Evolutionary conservation across 2,113 vertebrate genomes (phyloP).

Genomic region (Tricholaema leucomelas): DNA sequence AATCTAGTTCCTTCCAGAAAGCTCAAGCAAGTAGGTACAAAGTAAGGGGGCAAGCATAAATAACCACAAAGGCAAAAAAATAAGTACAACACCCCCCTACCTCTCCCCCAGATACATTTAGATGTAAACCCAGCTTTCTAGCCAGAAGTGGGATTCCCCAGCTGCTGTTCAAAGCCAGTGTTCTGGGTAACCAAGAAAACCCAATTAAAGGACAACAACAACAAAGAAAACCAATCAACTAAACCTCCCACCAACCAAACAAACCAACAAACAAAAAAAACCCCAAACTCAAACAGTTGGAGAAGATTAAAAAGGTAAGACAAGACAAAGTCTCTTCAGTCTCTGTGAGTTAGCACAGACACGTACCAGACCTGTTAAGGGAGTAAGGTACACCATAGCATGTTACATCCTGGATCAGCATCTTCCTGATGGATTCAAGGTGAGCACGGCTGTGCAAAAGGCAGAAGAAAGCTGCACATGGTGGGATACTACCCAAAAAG

Average conservation of each 20-base stretch:
- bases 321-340: neutral
- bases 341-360: neutral
- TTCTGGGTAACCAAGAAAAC: rapidly evolving
- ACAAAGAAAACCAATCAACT: too few relatives aligned
- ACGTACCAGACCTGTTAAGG: neutral
- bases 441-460: neutral
- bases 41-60: neutral
- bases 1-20: neutral
- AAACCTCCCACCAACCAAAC: too few relatives aligned
- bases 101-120: neutral
- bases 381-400: neutral
- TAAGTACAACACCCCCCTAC: neutral
- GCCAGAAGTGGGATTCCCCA: neutral
- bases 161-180: neutral
- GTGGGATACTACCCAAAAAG: neutral
- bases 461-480: rapidly evolving
- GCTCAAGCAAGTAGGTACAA: neutral
- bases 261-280: too few relatives aligned
- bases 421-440: neutral
- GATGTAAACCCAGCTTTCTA: neutral
- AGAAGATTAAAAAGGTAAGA: neutral
- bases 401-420: neutral
- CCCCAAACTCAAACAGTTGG: neutral
- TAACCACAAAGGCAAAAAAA: neutral
- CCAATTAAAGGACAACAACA: neutral